phyloP scores from a whole-genome alignment of 2,888 invertebrate species.

The Tachystola acroxantha region DNA sequence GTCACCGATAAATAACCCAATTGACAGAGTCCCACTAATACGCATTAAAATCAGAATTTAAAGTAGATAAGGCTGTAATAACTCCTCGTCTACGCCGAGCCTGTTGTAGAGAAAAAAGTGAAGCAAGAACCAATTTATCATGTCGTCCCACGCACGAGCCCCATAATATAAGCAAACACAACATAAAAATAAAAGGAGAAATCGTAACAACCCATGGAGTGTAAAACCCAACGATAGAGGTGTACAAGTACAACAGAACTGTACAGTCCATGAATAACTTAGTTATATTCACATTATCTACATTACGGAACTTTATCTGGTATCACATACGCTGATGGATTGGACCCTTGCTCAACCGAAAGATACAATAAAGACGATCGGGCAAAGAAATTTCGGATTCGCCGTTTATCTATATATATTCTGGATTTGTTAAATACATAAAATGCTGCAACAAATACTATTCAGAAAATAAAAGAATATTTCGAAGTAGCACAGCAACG shows the following conservation, averaged over 20 bases:
- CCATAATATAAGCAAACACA: conserved; percentile 62
- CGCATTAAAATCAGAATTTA: conserved; percentile 44
- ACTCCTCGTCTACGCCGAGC: conserved; percentile 61
- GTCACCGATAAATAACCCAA: conserved; percentile 28
- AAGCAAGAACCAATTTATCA: conserved; percentile 71
- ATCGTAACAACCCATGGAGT: conserved; percentile 60
- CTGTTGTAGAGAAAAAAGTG: conserved; percentile 57
- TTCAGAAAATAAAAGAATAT: too few relatives aligned
- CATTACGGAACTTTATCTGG: conserved; percentile 75
- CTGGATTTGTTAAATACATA: too few relatives aligned
- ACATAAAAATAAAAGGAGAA: conserved; percentile 57
- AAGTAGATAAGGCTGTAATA: conserved; percentile 51
- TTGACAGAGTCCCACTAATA: conserved; percentile 33
- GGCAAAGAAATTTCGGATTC: conserved; percentile 43
- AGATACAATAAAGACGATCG: conserved; percentile 37
- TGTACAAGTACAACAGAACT: conserved; percentile 39
- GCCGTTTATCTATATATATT: conserved; percentile 29
- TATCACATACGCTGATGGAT: conserved; percentile 43
- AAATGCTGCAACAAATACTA: too few relatives aligned
- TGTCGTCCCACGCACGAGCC: conserved; percentile 68
- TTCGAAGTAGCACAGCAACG: too few relatives aligned
- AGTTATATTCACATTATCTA: conserved; percentile 77
- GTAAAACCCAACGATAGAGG: conserved; percentile 76
- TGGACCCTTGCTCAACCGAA: conserved; percentile 57
- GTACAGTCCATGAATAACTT: conserved; percentile 70